Base-by-base conservation (phyloP, 2,888 invertebrate species). In the Caenorhabditis sp. region DNA sequence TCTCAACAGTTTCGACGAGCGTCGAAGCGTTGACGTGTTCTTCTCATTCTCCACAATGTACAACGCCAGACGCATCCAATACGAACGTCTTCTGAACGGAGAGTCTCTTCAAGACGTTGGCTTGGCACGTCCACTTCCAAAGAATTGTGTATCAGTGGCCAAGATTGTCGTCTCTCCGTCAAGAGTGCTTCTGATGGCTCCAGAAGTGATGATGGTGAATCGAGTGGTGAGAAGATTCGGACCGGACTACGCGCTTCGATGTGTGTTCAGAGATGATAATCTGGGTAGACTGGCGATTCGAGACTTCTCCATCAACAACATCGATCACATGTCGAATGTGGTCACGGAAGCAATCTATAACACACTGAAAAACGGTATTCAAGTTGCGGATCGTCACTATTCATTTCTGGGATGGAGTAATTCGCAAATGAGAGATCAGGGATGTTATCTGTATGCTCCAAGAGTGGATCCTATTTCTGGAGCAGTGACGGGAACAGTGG, bases 181-280 rank as follows among this genome's bases (percentile, higher is more conserved):
- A 3, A 41, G 70, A 22, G 47, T 76, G 16, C 47, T 75, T 12
- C 68, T 89, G 10, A 86, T 88, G 87, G 79, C 89, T 49, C 89
- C 89, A 5, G 90, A 90, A 76, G 89, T 90, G n/a, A 89, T 91
- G 90, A 89, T 91, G 90, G 79, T 86, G n/a, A 91, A 91, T 80
- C 85, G 91, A 49, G 88, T 90, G 5, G 85, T 91, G 41, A 77
- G 91, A 14, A 47, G 87, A 26, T 90, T 89, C 56, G 90, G 90
- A 8, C 85, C 88, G 10, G 90, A 91, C 19, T 77, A 87, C 68
- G 90, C 91, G 0, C 68, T 91, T 22, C 58, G 88, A 31, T 86
- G 87, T 63, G 84, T 86, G 1, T 90, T 89, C 74, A 79, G 90
- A 5, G 90, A 90, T 63, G 90, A 90, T 41, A 86, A 83, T 69